Conservation (phyloP, 2,888 invertebrate species). For the Drosophila koepferae region DNA sequence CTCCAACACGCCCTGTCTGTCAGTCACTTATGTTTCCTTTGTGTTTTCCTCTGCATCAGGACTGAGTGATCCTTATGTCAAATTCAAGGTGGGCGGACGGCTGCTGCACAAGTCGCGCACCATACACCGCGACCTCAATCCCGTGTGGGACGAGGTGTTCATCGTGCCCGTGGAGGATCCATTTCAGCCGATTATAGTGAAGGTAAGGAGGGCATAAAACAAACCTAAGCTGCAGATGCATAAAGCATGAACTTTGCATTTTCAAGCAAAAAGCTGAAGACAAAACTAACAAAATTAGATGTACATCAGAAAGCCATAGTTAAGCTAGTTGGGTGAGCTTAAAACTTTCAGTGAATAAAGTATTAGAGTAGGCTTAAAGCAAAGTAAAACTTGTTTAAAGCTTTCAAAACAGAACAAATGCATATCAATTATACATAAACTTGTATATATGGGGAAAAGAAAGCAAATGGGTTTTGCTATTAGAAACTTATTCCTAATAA, state of each 20-base stretch:
- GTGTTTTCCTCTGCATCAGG: slow-evolving; percentile 86
- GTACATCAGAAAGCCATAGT: background rate
- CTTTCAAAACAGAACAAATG: too few species aligned
- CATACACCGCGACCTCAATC: slow-evolving; percentile 97
- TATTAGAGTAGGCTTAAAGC: background rate
- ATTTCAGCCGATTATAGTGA: slow-evolving; percentile 92
- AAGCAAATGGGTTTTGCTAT: too few species aligned
- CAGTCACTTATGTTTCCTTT: slow-evolving; percentile 38
- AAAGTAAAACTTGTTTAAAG: too few species aligned
- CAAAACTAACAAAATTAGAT: background rate
- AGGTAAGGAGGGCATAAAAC: slow-evolving; percentile 87
- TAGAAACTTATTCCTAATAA: too few species aligned
- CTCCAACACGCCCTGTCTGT: slow-evolving; percentile 17
- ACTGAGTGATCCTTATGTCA: slow-evolving; percentile 98
- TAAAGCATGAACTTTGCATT: background rate
- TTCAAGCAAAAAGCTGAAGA: background rate
- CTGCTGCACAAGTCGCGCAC: slow-evolving; percentile 97
- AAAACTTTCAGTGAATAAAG: background rate
- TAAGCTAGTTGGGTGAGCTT: background rate
- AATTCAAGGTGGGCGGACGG: slow-evolving; percentile 95
- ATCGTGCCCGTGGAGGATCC: slow-evolving; percentile 96
- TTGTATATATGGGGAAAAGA: too few species aligned
- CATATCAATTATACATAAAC: too few species aligned
- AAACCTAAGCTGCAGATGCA: background rate
- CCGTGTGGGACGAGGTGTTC: slow-evolving; percentile 99